phyloP scores from a whole-genome alignment of 2,797 vertebrate genomes.

The Delichon dasypus region DNA sequence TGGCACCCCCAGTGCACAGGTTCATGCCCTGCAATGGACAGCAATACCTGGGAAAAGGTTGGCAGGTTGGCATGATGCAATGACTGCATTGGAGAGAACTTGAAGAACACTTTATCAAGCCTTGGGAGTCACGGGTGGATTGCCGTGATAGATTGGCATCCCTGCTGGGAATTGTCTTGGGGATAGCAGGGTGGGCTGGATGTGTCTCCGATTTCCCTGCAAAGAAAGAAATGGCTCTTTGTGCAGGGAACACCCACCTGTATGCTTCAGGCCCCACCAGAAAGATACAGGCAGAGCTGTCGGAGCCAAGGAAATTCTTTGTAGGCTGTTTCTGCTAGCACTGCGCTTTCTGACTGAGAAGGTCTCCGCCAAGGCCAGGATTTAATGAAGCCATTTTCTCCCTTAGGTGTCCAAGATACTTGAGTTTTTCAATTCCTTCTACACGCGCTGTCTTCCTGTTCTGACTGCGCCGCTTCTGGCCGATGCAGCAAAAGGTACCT shows the following conservation, averaged over 20 bases:
- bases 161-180: background rate
- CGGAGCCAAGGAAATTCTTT: background rate
- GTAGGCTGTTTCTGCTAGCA: background rate
- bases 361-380: background rate
- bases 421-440: conserved; percentile 95
- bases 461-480: conserved; percentile 92
- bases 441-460: conserved; percentile 96
- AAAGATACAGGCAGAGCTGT: background rate
- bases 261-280: background rate
- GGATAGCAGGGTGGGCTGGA: background rate
- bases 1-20: background rate
- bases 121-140: background rate
- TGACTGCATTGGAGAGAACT: background rate
- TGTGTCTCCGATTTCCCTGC: background rate
- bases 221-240: background rate
- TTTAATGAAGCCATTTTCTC: conserved; percentile 4
- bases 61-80: background rate
- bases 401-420: conserved; percentile 72
- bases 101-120: background rate
- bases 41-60: background rate
- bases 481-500: conserved; percentile 88
- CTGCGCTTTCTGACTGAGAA: background rate
- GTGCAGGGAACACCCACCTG: background rate
- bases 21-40: background rate
- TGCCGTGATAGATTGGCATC: background rate